A percentile compares a stretch with the other conserved stretches of the same genome.
phyloP scores from a whole-genome alignment of 2,113 vertebrate species.

The Dipodomys stephensi region DNA sequence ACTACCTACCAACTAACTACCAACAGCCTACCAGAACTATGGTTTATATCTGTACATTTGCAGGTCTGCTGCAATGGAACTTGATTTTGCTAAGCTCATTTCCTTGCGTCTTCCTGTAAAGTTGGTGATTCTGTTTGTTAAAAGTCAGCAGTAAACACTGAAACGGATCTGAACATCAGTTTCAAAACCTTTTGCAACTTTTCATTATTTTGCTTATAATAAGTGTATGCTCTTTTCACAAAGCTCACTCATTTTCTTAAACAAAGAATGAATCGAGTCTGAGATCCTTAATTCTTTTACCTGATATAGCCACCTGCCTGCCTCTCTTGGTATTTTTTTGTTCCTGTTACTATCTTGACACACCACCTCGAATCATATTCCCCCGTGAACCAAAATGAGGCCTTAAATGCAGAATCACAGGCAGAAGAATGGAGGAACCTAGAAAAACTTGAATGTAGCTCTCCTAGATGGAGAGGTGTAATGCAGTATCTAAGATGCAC shows the following conservation, averaged over 20 bases:
- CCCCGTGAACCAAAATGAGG: neutral
- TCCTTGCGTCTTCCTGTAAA: neutral
- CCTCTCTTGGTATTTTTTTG: neutral
- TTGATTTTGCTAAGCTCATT: neutral
- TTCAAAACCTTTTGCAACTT: neutral
- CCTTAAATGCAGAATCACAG: neutral
- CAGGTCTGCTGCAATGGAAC: fast-evolving
- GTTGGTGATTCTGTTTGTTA: neutral
- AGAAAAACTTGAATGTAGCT: neutral
- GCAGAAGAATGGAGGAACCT: neutral
- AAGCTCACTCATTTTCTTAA: neutral
- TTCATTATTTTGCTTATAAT: neutral
- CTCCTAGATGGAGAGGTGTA: neutral
- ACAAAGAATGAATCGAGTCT: neutral
- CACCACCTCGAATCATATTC: neutral
- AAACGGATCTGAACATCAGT: neutral
- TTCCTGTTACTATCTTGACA: neutral
- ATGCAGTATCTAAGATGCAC: neutral
- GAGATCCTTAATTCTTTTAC: neutral
- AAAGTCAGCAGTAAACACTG: neutral
- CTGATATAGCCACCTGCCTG: neutral
- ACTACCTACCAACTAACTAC: no score
- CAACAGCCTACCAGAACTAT: neutral
- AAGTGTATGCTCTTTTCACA: neutral
- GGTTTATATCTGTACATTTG: neutral